phyloP scores from a whole-genome alignment of 2,113 vertebrate species.

The Dasyurus viverrinus region DNA sequence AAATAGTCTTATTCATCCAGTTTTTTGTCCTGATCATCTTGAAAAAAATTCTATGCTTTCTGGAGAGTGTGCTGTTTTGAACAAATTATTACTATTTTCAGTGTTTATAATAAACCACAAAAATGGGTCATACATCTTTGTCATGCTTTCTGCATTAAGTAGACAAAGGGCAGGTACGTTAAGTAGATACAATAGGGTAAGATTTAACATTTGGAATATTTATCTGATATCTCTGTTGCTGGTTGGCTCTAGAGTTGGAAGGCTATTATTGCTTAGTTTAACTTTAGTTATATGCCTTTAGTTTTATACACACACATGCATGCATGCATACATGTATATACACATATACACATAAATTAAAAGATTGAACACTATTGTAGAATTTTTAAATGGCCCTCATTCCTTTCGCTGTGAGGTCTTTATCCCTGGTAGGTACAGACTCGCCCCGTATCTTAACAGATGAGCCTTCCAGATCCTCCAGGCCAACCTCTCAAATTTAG shows the following conservation, averaged over 20 bases:
- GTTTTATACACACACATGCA: too few species aligned
- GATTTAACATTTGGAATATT: not conserved
- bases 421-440: too few species aligned
- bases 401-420: not conserved
- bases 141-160: not conserved
- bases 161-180: not conserved
- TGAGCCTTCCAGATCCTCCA: not conserved
- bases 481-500: not conserved
- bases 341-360: not conserved
- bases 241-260: not conserved
- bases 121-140: not conserved
- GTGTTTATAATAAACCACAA: not conserved
- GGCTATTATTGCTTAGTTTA: not conserved
- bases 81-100: not conserved
- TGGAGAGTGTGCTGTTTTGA: too few species aligned
- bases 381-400: not conserved
- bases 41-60: too few species aligned
- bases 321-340: too few species aligned
- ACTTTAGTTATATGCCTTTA: too few species aligned
- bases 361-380: not conserved
- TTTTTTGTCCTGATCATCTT: not conserved
- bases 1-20: not conserved
- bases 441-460: not conserved
- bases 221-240: not conserved
- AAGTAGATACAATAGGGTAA: not conserved